phyloP scores from a whole-genome alignment of 2,113 vertebrate species.

The Rallus limicola region DNA sequence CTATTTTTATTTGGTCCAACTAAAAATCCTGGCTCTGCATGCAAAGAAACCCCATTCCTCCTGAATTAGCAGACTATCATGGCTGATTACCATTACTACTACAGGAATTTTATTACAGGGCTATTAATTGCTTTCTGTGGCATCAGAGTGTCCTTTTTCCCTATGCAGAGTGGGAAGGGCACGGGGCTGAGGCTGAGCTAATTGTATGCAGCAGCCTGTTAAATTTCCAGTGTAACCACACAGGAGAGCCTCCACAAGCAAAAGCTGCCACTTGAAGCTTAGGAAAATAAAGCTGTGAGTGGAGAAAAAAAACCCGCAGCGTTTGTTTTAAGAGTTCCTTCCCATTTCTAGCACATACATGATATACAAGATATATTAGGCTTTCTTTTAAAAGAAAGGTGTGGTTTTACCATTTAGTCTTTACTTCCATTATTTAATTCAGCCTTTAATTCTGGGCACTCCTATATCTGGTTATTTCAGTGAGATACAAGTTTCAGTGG shows the following conservation, averaged over 20 bases:
- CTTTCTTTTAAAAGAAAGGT: neutral
- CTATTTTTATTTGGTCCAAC: neutral
- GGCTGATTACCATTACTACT: neutral
- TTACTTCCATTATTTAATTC: neutral
- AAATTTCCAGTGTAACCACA: neutral
- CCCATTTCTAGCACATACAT: neutral
- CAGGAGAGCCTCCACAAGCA: neutral
- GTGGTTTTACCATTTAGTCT: neutral
- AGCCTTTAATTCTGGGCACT: neutral
- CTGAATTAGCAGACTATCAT: neutral
- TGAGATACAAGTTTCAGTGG: neutral
- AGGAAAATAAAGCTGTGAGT: neutral
- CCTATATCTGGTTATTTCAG: neutral
- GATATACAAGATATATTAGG: neutral
- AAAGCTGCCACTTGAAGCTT: neutral
- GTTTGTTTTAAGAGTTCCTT: constrained; percentile 9
- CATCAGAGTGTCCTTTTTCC: neutral
- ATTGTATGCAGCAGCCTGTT: neutral
- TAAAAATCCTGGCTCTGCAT: neutral
- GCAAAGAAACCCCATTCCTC: neutral
- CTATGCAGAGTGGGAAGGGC: neutral
- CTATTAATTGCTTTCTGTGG: neutral
- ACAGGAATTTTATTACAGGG: neutral
- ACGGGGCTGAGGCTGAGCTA: neutral
- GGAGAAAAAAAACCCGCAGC: neutral